phyloP scores from a whole-genome alignment of 2,888 invertebrate species.

The Syrphus vitripennis region DNA sequence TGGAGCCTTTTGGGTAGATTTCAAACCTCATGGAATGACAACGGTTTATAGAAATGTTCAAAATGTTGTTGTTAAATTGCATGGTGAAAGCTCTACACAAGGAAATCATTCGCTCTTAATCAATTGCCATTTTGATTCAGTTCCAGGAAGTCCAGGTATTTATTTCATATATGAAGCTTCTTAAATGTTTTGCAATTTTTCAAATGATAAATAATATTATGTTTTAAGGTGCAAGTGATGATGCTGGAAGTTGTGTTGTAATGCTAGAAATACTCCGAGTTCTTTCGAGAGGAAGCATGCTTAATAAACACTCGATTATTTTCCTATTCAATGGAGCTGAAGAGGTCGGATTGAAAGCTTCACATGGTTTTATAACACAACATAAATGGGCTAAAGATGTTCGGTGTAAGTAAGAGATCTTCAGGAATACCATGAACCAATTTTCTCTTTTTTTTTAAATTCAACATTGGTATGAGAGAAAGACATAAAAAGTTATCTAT shows the following conservation, averaged over 20 bases:
- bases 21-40: slow-evolving; percentile 89
- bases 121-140: slow-evolving; percentile 96
- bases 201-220: slow-evolving; percentile 60
- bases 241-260: slow-evolving; percentile 82
- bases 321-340: slow-evolving; percentile 90
- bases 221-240: slow-evolving; percentile 77
- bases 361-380: slow-evolving; percentile 95
- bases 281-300: slow-evolving; percentile 80
- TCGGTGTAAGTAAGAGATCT: slow-evolving; percentile 77
- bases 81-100: slow-evolving; percentile 82
- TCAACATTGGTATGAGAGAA: no score
- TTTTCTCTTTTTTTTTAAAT: background rate
- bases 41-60: slow-evolving; percentile 91
- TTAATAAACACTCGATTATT: slow-evolving; percentile 84
- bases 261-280: slow-evolving; percentile 87
- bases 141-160: slow-evolving; percentile 89
- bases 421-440: no score
- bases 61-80: slow-evolving; percentile 89
- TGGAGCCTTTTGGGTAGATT: slow-evolving; percentile 89
- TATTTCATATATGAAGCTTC: background rate
- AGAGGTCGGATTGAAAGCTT: slow-evolving; percentile 86
- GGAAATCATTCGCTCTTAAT: slow-evolving; percentile 85
- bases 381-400: slow-evolving; percentile 90
- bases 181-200: background rate
- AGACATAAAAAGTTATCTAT: no score